phyloP scores from a whole-genome alignment of 2,113 vertebrate genomes.

The Dicaeum eximium region DNA sequence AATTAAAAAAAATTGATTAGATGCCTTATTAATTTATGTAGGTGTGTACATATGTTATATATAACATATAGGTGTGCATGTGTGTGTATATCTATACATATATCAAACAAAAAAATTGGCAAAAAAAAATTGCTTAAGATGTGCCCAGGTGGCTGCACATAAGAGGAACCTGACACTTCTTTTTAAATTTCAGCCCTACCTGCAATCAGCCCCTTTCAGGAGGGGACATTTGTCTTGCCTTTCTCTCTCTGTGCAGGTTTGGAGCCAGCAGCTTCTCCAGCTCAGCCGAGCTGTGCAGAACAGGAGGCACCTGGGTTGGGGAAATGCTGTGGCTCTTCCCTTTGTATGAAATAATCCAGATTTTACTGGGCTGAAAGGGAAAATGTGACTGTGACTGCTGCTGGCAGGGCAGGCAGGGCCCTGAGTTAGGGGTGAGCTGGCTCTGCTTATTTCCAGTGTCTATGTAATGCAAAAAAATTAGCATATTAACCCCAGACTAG shows the following conservation, averaged over 20 bases:
- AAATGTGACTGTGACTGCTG: background rate
- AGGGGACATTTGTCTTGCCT: background rate
- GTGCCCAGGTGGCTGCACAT: background rate
- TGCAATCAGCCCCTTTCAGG: background rate
- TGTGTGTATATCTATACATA: accelerated
- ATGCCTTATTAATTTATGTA: background rate
- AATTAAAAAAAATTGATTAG: background rate
- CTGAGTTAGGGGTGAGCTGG: background rate
- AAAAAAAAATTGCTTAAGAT: background rate
- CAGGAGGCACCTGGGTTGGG: background rate
- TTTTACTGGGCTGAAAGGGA: background rate
- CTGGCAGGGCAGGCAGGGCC: background rate
- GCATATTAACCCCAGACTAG: accelerated
- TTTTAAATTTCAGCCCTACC: background rate
- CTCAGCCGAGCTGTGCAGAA: background rate
- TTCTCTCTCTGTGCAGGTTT: background rate
- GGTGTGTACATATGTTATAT: background rate
- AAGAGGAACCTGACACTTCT: background rate
- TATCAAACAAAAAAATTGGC: background rate
- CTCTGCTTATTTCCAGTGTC: background rate
- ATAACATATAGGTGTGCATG: background rate
- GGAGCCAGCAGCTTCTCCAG: background rate
- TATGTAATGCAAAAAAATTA: background rate
- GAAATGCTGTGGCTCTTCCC: background rate
- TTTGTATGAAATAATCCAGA: background rate